Conservation (phyloP, 2,797 vertebrate genomes). For the Apogon talboti region DNA sequence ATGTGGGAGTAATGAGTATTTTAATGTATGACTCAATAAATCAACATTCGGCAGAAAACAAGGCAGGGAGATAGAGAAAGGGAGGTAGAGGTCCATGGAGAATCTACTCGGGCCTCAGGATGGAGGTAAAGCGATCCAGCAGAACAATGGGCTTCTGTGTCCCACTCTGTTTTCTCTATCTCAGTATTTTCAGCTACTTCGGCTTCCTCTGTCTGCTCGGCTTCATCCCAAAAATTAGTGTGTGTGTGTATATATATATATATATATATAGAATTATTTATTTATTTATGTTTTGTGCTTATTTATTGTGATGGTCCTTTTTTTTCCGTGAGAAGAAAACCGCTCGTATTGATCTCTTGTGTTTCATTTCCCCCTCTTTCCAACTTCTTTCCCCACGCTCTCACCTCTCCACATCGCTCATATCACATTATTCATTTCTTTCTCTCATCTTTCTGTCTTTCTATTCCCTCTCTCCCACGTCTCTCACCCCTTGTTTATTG, state of each 20-base stretch:
- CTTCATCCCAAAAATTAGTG: slow-evolving; percentile 23
- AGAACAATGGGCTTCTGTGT: slow-evolving; percentile 94
- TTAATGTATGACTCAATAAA: slow-evolving; percentile 87
- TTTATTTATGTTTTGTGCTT: slow-evolving; percentile 7
- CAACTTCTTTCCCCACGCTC: slow-evolving; percentile 20
- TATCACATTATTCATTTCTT: slow-evolving; percentile 75
- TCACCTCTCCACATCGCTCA: slow-evolving; percentile 64
- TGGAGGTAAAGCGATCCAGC: slow-evolving; percentile 81
- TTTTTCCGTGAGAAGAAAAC: slow-evolving; percentile 25
- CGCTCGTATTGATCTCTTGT: slow-evolving; percentile 45
- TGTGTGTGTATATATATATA: not conserved
- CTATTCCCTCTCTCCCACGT: slow-evolving; percentile 45
- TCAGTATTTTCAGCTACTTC: slow-evolving; percentile 63
- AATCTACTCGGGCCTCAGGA: slow-evolving; percentile 80
- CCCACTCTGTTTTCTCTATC: slow-evolving; percentile 75
- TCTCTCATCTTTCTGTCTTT: slow-evolving; percentile 53
- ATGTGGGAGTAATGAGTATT: slow-evolving; percentile 83
- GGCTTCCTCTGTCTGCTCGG: slow-evolving; percentile 33
- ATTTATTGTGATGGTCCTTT: slow-evolving; percentile 25
- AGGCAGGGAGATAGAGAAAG: slow-evolving; percentile 27
- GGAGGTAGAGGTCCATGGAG: slow-evolving; percentile 69
- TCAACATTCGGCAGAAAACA: slow-evolving; percentile 77
- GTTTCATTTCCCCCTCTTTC: slow-evolving; percentile 21
- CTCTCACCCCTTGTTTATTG: slow-evolving; percentile 98
- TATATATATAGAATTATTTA: too few species aligned